Percentiles rank a stretch among this genome's conserved stretches.
Conservation (phyloP, 1,140 invertebrate genomes). For the Scaptodrosophila lebanonensis region DNA sequence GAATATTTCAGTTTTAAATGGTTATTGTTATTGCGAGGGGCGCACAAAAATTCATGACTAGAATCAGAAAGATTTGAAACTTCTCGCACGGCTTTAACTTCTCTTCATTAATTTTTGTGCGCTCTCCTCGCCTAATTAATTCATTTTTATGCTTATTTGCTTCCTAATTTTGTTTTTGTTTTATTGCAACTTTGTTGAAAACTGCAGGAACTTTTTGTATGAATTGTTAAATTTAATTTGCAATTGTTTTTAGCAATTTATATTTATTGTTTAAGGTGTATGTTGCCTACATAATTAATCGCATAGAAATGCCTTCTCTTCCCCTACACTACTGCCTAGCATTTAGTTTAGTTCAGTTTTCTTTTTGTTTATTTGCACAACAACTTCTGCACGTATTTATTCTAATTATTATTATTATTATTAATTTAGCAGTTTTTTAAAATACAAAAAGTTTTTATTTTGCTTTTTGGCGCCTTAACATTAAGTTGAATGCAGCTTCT, state of each 20-base stretch:
- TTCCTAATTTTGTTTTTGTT: conserved; percentile 29
- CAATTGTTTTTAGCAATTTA: conserved; percentile 20
- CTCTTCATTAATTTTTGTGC: conserved; percentile 12
- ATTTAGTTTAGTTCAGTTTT: conserved; percentile 40
- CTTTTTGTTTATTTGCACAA: conserved; percentile 11
- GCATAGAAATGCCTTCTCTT: conserved; percentile 12
- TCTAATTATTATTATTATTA: conserved; percentile 4
- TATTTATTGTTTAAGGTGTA: conserved; percentile 29
- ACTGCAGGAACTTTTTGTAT: conserved; percentile 72
- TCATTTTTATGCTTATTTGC: conserved; percentile 20
- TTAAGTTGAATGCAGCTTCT: conserved; percentile 35
- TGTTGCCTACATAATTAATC: conserved; percentile 33
- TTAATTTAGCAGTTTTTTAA: conserved; percentile 36
- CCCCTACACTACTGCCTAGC: conserved; percentile 47
- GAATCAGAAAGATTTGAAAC: conserved; percentile 28
- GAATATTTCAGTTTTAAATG: too few species aligned
- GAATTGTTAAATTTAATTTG: conserved; percentile 38
- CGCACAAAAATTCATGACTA: conserved; percentile 37
- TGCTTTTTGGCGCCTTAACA: conserved; percentile 43
- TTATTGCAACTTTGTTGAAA: conserved; percentile 60
- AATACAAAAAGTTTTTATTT: conserved; percentile 53
- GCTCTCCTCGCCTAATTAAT: conserved; percentile 12
- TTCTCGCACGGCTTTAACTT: conserved; percentile 22
- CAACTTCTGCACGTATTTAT: too few species aligned
- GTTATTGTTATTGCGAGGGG: too few species aligned